Evolutionary conservation across 2,797 vertebrate species (phyloP).

Genomic region (Poeciliopsis presidionis): DNA sequence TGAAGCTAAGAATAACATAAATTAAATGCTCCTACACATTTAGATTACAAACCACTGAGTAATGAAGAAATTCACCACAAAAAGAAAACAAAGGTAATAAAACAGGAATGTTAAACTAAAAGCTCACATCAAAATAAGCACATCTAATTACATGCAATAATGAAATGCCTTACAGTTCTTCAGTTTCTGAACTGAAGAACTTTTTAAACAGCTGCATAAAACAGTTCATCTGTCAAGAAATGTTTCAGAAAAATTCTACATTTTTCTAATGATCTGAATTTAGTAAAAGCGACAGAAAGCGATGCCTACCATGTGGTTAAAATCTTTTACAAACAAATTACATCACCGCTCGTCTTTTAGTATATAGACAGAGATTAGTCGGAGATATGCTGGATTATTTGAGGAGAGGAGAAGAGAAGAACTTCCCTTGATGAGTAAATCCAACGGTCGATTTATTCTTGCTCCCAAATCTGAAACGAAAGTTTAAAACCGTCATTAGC

Average conservation of each 20-base stretch:
- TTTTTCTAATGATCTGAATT: slow-evolving; percentile 15
- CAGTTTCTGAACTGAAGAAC: slow-evolving; percentile 73
- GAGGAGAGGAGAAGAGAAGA: slow-evolving; percentile 92
- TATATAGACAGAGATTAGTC: slow-evolving; percentile 10
- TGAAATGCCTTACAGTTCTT: slow-evolving; percentile 59
- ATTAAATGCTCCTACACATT: slow-evolving; percentile 22
- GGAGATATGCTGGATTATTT: slow-evolving; percentile 75
- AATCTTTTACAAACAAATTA: slow-evolving; percentile 48
- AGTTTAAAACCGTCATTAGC: background rate
- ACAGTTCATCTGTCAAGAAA: slow-evolving; percentile 17
- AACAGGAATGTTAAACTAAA: slow-evolving; percentile 37
- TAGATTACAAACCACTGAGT: slow-evolving; percentile 25
- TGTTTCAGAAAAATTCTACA: background rate
- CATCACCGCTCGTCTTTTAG: background rate
- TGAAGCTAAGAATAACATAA: background rate
- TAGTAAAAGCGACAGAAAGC: slow-evolving; percentile 28
- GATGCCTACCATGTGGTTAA: slow-evolving; percentile 19
- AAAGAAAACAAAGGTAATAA: slow-evolving; percentile 1
- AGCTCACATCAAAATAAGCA: slow-evolving; percentile 23
- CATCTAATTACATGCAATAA: slow-evolving; percentile 23
- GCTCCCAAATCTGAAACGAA: slow-evolving; percentile 87
- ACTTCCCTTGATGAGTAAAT: slow-evolving; percentile 86
- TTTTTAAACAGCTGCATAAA: slow-evolving; percentile 17
- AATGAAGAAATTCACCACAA: slow-evolving; percentile 15
- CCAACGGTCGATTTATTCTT: slow-evolving; percentile 88